Conservation (phyloP, 2,113 vertebrate genomes). For the Corynorhinus townsendii region DNA sequence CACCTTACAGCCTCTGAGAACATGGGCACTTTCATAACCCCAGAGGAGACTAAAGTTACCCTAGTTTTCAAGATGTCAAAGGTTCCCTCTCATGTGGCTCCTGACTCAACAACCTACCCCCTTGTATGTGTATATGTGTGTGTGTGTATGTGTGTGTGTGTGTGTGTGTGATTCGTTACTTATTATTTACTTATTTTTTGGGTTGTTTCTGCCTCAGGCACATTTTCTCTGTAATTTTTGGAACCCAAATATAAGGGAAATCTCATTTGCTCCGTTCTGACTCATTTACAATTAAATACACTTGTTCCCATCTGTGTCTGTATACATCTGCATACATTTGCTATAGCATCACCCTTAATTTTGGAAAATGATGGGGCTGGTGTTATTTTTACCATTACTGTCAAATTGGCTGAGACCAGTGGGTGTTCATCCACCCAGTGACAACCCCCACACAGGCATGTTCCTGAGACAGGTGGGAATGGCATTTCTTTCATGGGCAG, state of each 20-base stretch:
- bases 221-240: slow-evolving; percentile 75
- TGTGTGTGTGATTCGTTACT: not conserved
- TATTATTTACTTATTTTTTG: not conserved
- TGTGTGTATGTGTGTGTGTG: not conserved
- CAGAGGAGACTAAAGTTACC: not conserved
- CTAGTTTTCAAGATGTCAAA: not conserved
- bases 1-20: not conserved
- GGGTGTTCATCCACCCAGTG: slow-evolving; percentile 34
- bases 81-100: not conserved
- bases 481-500: slow-evolving; percentile 5
- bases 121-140: not conserved
- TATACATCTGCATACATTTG: slow-evolving; percentile 77
- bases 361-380: slow-evolving; percentile 69
- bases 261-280: slow-evolving; percentile 73
- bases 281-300: slow-evolving; percentile 78
- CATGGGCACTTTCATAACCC: not conserved
- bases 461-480: not conserved
- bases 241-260: slow-evolving; percentile 76
- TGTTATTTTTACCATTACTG: slow-evolving; percentile 69
- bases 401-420: slow-evolving; percentile 55
- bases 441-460: not conserved
- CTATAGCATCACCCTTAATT: slow-evolving; percentile 70
- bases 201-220: slow-evolving; percentile 70
- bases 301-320: slow-evolving; percentile 77
- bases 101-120: not conserved